Evolutionary conservation across 37 sponge, comb jelly and placozoan species (phyloP), one percentile per base, ranked within the genome.

Genomic region (Aplysina aerophoba): DNA sequence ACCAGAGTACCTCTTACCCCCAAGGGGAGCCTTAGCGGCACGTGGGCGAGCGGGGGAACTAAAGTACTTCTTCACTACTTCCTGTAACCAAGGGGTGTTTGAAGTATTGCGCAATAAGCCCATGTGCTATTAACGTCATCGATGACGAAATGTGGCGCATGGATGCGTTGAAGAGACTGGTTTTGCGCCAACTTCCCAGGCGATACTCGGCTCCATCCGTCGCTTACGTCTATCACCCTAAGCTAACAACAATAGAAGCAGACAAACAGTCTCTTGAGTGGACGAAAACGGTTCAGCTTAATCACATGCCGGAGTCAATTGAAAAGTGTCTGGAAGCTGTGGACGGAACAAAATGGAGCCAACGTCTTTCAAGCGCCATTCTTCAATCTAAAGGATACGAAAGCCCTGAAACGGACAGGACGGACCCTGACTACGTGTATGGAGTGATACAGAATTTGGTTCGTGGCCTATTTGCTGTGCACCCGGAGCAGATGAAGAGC

Each of bases 251-350:
- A 2, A 30, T 79, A 25, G 88, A 91, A 53, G 88, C 88, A 79
- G 88, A 91, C 35, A 60, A 68, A 3, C 91, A 91, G 37, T 58
- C 78, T 61, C 80, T 81, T 44, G 34, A 61, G 15, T 87, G 84
- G 91, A 91, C 91, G 5, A 91, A 91, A 60, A 84, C 91, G 3
- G 71, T 79, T 35, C 55, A 53, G 59, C 54, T 87, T 5, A 54
- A 69, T 19, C n/a, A 0, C 2, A 74, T 57, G 34, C 88, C 91
- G n/a, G 0, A 15, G 24, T 59, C 34, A 21, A 71, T 87, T 21
- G 53, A 27, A 0, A 11, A 58, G 36, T 11, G 81, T 8, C 73
- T 62, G 58, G 64, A 59, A 4, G 4, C 40, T n/a, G 55, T 82
- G 24, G 73, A 87, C 37, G 24, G 61, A 19, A 74, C 84, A 41